Conservation (phyloP, 2,797 vertebrate species). For the Malacoraja senta region DNA sequence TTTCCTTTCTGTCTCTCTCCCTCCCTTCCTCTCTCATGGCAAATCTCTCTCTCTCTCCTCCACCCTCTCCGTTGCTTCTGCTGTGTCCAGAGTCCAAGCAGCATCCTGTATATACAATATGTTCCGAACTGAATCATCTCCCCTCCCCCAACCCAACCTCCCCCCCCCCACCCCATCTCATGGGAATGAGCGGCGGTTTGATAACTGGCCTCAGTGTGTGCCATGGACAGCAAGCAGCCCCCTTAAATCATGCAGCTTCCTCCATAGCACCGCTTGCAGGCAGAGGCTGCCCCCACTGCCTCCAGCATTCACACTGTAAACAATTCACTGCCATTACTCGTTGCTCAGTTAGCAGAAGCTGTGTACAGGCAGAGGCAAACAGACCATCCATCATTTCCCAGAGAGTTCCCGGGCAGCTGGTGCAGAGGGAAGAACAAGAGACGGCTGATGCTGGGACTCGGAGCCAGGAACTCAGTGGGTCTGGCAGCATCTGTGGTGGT, state of each 20-base stretch:
- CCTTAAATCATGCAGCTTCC: no score
- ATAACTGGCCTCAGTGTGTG: background rate
- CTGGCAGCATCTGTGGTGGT: no score
- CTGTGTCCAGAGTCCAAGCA: background rate
- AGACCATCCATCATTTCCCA: no score
- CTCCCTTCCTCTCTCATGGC: background rate
- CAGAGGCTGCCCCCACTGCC: no score
- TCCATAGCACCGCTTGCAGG: no score
- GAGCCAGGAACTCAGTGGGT: no score
- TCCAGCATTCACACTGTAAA: background rate
- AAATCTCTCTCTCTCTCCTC: no score
- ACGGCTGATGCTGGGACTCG: no score
- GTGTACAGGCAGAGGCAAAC: background rate
- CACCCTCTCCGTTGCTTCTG: background rate
- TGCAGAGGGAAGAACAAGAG: no score
- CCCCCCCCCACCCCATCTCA: background rate
- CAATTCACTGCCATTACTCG: background rate
- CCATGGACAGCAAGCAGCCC: background rate
- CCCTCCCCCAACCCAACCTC: no score
- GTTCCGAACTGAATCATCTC: background rate
- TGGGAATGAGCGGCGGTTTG: background rate
- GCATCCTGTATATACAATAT: background rate
- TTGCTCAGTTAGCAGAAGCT: background rate
- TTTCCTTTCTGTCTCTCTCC: background rate
- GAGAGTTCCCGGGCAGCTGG: no score